Percentiles rank a stretch among this genome's conserved stretches.
These are phyloP conservation scores for Lasioglossum lativentre DNA, from an alignment of 2,888 invertebrate species.

Conservation along the genomic window DNA sequence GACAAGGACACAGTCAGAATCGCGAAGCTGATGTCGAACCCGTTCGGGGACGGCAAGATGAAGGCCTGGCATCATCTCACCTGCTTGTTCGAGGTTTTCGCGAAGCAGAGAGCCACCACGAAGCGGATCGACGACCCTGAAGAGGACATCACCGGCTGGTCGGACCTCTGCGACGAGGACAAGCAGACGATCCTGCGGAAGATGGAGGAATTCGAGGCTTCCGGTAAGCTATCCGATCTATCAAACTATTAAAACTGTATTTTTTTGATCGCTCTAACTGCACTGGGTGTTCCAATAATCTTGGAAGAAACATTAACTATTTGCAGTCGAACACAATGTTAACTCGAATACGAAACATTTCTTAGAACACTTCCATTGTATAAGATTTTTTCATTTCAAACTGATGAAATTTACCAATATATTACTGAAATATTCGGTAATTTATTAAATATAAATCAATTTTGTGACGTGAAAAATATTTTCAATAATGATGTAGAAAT, in stretches of 20 bases:
- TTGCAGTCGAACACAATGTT: too few species aligned
- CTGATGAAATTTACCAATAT: too few species aligned
- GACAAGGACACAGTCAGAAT: conserved; percentile 90
- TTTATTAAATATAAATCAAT: too few species aligned
- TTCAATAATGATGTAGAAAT: too few species aligned
- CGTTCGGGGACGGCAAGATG: conserved; percentile 91
- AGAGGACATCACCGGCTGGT: conserved; percentile 93
- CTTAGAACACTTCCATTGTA: too few species aligned
- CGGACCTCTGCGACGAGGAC: conserved; percentile 88
- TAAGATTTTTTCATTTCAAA: too few species aligned
- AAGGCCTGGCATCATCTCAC: conserved; percentile 93
- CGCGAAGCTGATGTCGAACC: conserved; percentile 92
- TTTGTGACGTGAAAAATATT: too few species aligned
- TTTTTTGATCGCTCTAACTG: too few species aligned
- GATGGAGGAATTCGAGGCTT: conserved; percentile 87
- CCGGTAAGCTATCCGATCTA: conserved; percentile 64
- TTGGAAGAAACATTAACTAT: too few species aligned
- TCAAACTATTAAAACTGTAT: background rate
- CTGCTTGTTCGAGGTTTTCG: conserved; percentile 92
- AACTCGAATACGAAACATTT: too few species aligned
- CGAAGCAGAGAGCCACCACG: conserved; percentile 92
- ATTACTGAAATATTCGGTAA: too few species aligned
- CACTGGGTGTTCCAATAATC: too few species aligned
- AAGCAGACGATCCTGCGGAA: conserved; percentile 88
- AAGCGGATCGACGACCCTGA: conserved; percentile 91